Percentiles rank a stretch among this genome's conserved stretches.
These are phyloP conservation scores for Polia nebulosa DNA, from an alignment of 2,888 invertebrate species.

Conservation along the genomic window DNA sequence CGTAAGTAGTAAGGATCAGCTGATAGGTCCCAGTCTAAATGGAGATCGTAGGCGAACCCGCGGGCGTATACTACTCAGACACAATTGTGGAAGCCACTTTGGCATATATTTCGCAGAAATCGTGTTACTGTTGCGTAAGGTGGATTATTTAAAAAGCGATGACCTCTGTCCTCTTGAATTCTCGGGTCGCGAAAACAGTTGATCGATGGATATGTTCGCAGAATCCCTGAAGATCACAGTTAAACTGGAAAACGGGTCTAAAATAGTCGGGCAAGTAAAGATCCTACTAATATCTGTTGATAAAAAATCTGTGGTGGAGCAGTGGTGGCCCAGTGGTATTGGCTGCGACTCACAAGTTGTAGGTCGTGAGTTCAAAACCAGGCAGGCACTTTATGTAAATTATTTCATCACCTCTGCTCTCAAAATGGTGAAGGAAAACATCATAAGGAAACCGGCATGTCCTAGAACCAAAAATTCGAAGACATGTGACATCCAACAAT, in stretches of 20 bases:
- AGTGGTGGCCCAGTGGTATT: too few species aligned
- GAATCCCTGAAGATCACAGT: neutral
- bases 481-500: too few species aligned
- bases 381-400: too few species aligned
- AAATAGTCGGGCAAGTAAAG: neutral
- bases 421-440: too few species aligned
- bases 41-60: conserved; percentile 49
- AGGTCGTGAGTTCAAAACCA: too few species aligned
- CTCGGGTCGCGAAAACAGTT: neutral
- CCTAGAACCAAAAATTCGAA: too few species aligned
- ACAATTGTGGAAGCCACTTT: conserved; percentile 40
- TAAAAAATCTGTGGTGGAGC: too few species aligned
- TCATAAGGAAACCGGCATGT: too few species aligned
- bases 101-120: conserved; percentile 32
- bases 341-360: too few species aligned
- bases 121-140: conserved; percentile 23
- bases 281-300: too few species aligned
- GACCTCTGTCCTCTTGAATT: conserved; percentile 33
- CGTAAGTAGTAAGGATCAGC: conserved; percentile 55
- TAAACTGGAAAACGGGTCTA: neutral
- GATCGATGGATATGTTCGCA: neutral
- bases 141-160: conserved; percentile 35
- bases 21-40: conserved; percentile 29
- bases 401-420: too few species aligned
- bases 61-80: conserved; percentile 55